Percentiles rank a stretch among this genome's conserved stretches.
phyloP scores from a whole-genome alignment of 1,140 invertebrate genomes.

The Euglossa dilemma region DNA sequence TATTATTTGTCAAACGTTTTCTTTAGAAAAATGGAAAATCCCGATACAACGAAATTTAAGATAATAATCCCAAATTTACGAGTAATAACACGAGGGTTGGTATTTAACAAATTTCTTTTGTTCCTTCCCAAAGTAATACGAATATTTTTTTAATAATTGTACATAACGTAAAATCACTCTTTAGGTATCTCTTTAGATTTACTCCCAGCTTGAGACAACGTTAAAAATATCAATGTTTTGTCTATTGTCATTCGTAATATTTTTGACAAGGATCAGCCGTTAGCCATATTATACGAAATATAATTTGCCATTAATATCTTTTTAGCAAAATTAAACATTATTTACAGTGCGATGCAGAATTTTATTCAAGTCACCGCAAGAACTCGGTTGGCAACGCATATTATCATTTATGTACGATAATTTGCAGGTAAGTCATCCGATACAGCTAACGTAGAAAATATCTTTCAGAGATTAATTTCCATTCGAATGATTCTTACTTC shows the following conservation, averaged over 20 bases:
- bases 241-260: background rate
- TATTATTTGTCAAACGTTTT: no score
- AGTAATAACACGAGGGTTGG: background rate
- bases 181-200: slow-evolving; percentile 24
- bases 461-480: no score
- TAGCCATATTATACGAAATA: slow-evolving; percentile 5
- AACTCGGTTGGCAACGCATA: background rate
- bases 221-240: slow-evolving; percentile 11
- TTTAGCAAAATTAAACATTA: slow-evolving; percentile 15
- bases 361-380: background rate
- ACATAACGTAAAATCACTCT: background rate
- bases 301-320: slow-evolving; percentile 1
- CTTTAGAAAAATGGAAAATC: background rate
- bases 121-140: background rate
- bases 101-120: background rate
- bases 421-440: slow-evolving; percentile 19
- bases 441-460: no score
- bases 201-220: background rate
- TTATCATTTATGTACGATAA: background rate
- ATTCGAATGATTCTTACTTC: no score
- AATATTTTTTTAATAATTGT: slow-evolving; percentile 13
- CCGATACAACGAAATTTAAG: slow-evolving; percentile 25
- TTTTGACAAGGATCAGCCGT: background rate
- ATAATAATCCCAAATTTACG: background rate
- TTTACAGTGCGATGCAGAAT: background rate